phyloP scores from a whole-genome alignment of 2,113 vertebrate genomes.

The Psittacula cyanocephala region DNA sequence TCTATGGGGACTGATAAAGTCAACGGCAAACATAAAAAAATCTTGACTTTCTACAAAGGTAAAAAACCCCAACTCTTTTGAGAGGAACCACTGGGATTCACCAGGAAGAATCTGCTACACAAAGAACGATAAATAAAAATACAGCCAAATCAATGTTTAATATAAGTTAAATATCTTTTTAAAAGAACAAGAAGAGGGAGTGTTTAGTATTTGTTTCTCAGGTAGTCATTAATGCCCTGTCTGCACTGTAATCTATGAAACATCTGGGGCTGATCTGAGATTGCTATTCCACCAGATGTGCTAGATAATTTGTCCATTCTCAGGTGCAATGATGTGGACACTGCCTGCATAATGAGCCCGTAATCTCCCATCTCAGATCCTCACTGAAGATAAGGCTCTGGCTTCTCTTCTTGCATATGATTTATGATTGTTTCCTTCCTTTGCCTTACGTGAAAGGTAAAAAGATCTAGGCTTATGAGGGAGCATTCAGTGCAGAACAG shows the following conservation, averaged over 20 bases:
- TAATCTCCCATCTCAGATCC: background rate
- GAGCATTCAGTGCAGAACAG: background rate
- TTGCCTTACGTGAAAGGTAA: background rate
- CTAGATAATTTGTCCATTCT: background rate
- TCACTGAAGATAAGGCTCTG: background rate
- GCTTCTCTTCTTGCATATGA: background rate
- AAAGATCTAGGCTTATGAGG: background rate
- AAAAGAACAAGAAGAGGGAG: background rate
- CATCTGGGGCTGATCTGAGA: background rate
- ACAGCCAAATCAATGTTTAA: background rate
- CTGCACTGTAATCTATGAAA: background rate
- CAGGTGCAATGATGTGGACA: background rate
- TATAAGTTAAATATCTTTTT: background rate
- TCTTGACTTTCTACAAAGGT: background rate
- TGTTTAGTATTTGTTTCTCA: background rate
- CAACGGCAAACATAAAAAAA: background rate
- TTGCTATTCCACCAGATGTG: background rate
- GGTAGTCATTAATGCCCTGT: background rate
- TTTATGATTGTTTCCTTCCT: background rate
- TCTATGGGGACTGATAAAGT: background rate
- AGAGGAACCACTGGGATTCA: background rate
- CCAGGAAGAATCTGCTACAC: background rate
- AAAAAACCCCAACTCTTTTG: background rate
- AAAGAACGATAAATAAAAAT: background rate
- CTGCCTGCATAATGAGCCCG: fast-evolving